Conservation (phyloP, 2,113 vertebrate species). For the Procavia capensis region DNA sequence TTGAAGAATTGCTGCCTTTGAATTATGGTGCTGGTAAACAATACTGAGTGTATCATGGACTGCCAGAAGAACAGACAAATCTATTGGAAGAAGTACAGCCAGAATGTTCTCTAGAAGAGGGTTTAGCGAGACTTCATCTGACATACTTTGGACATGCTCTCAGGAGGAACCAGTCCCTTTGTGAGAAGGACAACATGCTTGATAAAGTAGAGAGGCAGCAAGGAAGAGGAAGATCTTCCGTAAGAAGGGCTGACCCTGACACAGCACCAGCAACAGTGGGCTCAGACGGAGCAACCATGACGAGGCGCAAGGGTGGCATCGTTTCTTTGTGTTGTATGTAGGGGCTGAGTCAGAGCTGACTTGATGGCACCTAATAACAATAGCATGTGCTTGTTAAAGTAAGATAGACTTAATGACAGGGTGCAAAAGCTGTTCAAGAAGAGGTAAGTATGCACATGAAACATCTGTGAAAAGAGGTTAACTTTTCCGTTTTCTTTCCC, state of each 20-base stretch:
- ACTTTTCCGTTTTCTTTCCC: neutral
- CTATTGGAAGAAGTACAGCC: too few relatives aligned
- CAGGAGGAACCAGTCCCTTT: too few relatives aligned
- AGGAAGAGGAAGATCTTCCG: neutral
- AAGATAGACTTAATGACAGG: neutral
- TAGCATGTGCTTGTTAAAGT: neutral
- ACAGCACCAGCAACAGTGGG: neutral
- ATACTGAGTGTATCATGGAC: too few relatives aligned
- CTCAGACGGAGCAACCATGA: neutral
- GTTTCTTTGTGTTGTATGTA: neutral
- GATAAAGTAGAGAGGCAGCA: neutral
- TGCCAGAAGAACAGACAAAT: too few relatives aligned
- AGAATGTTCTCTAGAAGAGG: too few relatives aligned
- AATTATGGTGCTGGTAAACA: too few relatives aligned
- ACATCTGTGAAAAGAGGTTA: neutral
- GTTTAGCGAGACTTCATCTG: too few relatives aligned
- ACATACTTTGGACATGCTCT: neutral
- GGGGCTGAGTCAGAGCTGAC: neutral
- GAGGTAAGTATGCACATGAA: neutral
- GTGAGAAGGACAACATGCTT: neutral
- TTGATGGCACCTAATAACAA: neutral
- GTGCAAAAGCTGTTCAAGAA: neutral
- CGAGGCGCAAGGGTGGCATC: neutral
- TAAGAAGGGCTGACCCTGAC: neutral
- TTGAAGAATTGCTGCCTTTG: too few relatives aligned